Conservation (phyloP, 2,888 invertebrate species). For the Halictus ligatus region DNA sequence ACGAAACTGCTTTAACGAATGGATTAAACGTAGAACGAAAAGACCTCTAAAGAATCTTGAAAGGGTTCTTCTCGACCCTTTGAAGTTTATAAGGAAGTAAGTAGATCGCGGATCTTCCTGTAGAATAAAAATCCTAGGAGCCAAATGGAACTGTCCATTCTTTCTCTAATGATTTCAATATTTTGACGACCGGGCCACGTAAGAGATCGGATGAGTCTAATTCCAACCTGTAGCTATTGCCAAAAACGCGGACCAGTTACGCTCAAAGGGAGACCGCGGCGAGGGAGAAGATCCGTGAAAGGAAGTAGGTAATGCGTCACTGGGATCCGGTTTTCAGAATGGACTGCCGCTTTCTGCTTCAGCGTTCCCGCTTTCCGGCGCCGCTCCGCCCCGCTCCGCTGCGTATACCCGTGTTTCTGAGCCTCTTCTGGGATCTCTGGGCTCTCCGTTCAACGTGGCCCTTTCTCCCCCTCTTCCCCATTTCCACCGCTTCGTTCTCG, state of each 20-base stretch:
- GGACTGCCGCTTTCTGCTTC: conserved; percentile 8
- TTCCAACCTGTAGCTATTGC: conserved; percentile 3
- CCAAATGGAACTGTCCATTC: too few species aligned
- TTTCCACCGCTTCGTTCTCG: not conserved
- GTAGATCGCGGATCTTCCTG: not conserved
- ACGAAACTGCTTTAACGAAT: not conserved
- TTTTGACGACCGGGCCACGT: not conserved
- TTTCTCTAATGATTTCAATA: too few species aligned
- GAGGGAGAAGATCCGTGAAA: conserved; percentile 21
- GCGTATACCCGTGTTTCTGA: not conserved
- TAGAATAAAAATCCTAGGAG: too few species aligned
- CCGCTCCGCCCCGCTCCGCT: not conserved
- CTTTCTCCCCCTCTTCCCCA: not conserved
- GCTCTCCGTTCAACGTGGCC: not conserved
- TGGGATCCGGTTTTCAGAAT: conserved; percentile 26
- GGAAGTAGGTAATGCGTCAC: conserved; percentile 25
- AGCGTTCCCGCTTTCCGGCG: conserved; percentile 25
- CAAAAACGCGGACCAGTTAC: conserved; percentile 5
- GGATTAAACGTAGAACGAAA: not conserved
- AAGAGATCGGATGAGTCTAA: not conserved
- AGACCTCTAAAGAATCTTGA: not conserved
- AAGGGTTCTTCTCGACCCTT: not conserved
- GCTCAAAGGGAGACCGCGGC: conserved; percentile 9
- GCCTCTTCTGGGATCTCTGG: not conserved
- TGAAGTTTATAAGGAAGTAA: not conserved